Evolutionary conservation across 1,140 invertebrate genomes (phyloP).

Genomic region (Diorhabda elongata): DNA sequence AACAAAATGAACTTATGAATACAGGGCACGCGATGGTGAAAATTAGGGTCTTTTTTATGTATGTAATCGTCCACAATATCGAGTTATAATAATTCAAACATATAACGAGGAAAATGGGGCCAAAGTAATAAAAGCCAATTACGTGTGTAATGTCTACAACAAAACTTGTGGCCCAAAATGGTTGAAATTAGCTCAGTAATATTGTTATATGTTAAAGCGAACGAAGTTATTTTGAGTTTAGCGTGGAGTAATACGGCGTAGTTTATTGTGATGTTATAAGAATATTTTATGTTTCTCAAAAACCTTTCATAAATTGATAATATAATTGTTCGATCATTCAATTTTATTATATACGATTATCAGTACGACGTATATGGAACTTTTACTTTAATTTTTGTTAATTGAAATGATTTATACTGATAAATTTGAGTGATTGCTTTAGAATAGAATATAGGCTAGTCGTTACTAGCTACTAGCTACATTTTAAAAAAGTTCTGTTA

Average conservation of each 20-base stretch:
- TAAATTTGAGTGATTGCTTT: too few species aligned
- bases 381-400: too few species aligned
- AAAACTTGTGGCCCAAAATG: conserved; percentile 10
- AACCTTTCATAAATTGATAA: too few species aligned
- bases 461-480: too few species aligned
- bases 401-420: too few species aligned
- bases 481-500: too few species aligned
- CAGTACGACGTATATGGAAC: too few species aligned
- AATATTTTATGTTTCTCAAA: not conserved
- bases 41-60: not conserved
- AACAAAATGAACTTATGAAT: too few species aligned
- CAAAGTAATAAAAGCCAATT: conserved; percentile 10
- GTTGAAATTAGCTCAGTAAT: conserved; percentile 10
- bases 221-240: conserved; percentile 4
- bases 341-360: too few species aligned
- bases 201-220: conserved; percentile 7
- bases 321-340: too few species aligned
- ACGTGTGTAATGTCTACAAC: conserved; percentile 14
- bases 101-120: not conserved
- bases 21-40: not conserved
- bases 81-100: not conserved
- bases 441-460: too few species aligned
- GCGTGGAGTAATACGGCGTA: not conserved
- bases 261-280: not conserved
- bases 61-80: not conserved